Evolutionary conservation across 1,140 invertebrate species (phyloP).

Genomic region (Eurosta solidaginis): DNA sequence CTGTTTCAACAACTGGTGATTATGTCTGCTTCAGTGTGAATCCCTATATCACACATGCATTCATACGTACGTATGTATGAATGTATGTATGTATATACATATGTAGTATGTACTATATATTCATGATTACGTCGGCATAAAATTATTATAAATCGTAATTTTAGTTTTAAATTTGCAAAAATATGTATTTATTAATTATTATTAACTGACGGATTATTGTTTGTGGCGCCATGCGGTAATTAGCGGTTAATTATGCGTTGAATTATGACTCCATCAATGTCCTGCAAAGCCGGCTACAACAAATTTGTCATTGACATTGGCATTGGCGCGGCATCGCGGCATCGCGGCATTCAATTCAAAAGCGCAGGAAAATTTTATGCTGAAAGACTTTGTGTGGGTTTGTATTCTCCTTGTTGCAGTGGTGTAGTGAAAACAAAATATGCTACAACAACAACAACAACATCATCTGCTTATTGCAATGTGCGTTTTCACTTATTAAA

Average conservation of each 20-base stretch:
- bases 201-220: not conserved
- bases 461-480: too few relatives aligned
- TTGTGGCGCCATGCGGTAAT: not conserved
- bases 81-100: not conserved
- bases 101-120: too few relatives aligned
- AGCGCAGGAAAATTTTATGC: too few relatives aligned
- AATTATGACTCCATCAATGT: conserved; percentile 24
- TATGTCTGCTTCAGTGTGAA: not conserved
- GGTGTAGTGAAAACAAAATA: too few relatives aligned
- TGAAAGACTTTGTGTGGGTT: too few relatives aligned
- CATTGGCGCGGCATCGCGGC: not conserved
- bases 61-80: not conserved
- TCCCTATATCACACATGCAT: not conserved
- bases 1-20: not conserved
- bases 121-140: too few relatives aligned
- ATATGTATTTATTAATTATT: not conserved
- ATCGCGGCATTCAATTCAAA: too few relatives aligned
- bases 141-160: too few relatives aligned
- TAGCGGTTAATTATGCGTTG: conserved; percentile 10
- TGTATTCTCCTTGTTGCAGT: too few relatives aligned
- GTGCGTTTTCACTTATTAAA: too few relatives aligned
- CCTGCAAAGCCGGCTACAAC: not conserved
- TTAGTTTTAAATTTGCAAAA: too few relatives aligned
- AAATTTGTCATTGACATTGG: conserved; percentile 6
- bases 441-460: too few relatives aligned